Percentiles rank a stretch among this genome's conserved stretches.
Conservation (phyloP, 2,113 vertebrate species). For the Nicator chloris region DNA sequence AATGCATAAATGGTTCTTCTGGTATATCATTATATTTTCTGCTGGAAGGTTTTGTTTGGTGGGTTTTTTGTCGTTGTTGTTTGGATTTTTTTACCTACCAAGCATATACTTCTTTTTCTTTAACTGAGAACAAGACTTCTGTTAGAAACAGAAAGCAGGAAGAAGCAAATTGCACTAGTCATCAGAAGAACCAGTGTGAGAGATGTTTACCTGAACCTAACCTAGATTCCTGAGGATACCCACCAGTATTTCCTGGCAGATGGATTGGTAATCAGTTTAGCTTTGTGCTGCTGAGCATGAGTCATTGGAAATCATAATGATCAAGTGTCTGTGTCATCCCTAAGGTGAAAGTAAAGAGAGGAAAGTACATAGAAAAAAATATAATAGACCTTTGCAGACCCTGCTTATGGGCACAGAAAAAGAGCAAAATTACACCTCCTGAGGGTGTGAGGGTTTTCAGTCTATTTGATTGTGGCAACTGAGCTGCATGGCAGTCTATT, state of each 20-base stretch:
- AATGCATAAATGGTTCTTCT: conserved; percentile 11
- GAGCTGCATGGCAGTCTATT: not conserved
- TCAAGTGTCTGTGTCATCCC: not conserved
- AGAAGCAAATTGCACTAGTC: conserved; percentile 7
- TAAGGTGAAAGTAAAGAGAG: not conserved
- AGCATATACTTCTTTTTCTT: not conserved
- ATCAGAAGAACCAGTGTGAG: conserved; percentile 44
- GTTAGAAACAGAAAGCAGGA: conserved; percentile 52
- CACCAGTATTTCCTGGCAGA: conserved; percentile 56
- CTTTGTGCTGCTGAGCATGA: conserved; percentile 15
- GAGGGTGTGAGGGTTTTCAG: not conserved
- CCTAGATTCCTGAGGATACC: conserved; percentile 60
- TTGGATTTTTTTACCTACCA: not conserved
- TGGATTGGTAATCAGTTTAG: conserved; percentile 28
- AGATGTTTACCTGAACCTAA: conserved; percentile 59
- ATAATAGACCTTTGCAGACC: not conserved
- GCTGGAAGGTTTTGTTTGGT: not conserved
- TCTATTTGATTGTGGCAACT: not conserved
- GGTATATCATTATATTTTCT: conserved; percentile 41
- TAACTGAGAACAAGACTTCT: conserved; percentile 24
- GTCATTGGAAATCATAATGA: conserved; percentile 1
- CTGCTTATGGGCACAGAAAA: not conserved
- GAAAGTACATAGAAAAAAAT: not conserved
- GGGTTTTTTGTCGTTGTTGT: not conserved
- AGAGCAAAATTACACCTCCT: not conserved